Percentiles rank a stretch among this genome's conserved stretches.
Conservation (phyloP, 1,140 invertebrate genomes). For the Popillia japonica region DNA sequence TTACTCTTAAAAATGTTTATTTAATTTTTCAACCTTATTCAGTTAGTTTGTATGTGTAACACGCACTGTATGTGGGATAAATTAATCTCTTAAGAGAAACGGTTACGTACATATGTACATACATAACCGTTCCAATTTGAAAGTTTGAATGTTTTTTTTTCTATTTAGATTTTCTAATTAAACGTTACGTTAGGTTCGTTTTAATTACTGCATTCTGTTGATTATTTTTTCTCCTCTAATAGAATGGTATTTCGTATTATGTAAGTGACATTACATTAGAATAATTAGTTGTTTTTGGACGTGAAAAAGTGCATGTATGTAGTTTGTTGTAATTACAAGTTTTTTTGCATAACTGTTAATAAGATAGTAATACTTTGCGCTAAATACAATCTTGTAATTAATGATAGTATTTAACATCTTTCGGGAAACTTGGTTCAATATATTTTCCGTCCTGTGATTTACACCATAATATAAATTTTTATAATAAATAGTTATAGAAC, state of each 20-base stretch:
- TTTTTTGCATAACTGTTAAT: neutral
- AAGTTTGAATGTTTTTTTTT: constrained; percentile 20
- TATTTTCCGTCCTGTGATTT: no score
- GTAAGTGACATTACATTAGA: constrained; percentile 1
- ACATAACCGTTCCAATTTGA: neutral
- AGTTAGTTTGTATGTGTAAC: neutral
- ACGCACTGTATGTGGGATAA: neutral
- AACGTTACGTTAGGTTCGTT: constrained; percentile 3
- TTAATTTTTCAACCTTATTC: neutral
- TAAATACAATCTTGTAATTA: no score
- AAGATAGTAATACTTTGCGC: no score
- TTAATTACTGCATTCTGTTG: constrained; percentile 12
- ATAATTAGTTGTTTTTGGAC: neutral
- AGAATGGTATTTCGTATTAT: constrained; percentile 15
- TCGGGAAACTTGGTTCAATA: no score
- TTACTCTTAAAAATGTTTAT: constrained; percentile 10
- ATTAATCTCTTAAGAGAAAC: constrained; percentile 13
- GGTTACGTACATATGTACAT: neutral
- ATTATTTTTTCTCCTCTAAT: neutral
- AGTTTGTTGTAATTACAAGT: neutral
- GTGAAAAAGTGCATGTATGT: neutral
- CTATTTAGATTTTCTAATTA: constrained; percentile 17
- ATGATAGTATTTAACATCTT: no score
- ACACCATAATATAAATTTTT: no score
- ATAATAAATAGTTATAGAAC: no score